Percentiles rank a stretch among this genome's conserved stretches.
phyloP scores from a whole-genome alignment of 2,888 invertebrate species.

The Amitus sp. region DNA sequence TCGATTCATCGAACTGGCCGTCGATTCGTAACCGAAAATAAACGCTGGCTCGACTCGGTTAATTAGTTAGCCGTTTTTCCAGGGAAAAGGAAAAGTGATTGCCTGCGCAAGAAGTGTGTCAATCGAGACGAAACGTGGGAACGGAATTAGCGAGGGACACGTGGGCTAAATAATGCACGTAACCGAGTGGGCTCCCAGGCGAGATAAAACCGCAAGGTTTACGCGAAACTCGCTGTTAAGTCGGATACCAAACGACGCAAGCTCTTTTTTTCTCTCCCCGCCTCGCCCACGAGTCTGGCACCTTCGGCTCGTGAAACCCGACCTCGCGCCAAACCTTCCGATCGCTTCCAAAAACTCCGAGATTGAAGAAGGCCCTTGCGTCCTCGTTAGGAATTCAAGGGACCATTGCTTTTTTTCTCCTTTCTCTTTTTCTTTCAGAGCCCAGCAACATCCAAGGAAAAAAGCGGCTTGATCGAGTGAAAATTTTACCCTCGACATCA shows the following conservation, averaged over 20 bases:
- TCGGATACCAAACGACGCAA: conserved; percentile 34
- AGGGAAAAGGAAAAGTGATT: not conserved
- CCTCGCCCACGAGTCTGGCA: conserved; percentile 39
- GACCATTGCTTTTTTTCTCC: too few species aligned
- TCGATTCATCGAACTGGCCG: not conserved
- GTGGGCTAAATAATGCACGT: conserved; percentile 26
- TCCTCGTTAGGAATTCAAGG: too few species aligned
- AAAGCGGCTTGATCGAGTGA: too few species aligned
- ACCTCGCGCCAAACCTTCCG: conserved; percentile 23
- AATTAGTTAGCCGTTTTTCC: too few species aligned
- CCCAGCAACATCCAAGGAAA: too few species aligned
- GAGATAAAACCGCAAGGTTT: conserved; percentile 39
- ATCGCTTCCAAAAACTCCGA: conserved; percentile 33
- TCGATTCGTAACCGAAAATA: not conserved
- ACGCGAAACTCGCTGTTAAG: conserved; percentile 37
- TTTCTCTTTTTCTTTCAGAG: too few species aligned
- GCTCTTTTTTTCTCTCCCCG: conserved; percentile 15
- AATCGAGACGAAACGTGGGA: conserved; percentile 17
- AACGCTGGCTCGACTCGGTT: not conserved
- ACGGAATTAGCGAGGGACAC: conserved; percentile 28
- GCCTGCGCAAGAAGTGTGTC: conserved; percentile 3
- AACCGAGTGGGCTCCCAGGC: conserved; percentile 36
- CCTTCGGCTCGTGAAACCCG: conserved; percentile 26
- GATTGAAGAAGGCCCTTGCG: conserved; percentile 18
- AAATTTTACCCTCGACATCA: too few species aligned